Conservation (phyloP, 2,113 vertebrate genomes). For the Eira barbara region DNA sequence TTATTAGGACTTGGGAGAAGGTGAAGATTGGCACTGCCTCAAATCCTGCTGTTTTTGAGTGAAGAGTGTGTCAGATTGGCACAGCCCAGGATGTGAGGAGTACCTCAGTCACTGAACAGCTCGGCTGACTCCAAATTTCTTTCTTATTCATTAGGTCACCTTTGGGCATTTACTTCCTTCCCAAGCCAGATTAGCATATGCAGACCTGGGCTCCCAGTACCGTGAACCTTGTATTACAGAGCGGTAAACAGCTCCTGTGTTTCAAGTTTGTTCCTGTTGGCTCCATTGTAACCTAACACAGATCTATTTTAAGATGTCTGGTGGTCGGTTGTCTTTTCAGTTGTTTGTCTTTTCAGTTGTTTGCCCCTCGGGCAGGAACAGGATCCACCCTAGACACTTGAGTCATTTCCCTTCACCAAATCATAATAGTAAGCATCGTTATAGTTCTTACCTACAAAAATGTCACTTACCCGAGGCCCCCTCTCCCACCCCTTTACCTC, state of each 20-base stretch:
- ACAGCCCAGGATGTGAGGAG: neutral
- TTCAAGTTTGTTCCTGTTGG: slow-evolving; percentile 37
- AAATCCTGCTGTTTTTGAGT: neutral
- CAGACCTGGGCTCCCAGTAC: neutral
- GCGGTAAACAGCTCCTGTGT: slow-evolving; percentile 40
- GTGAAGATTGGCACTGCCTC: neutral
- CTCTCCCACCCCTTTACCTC: neutral
- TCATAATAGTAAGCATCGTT: slow-evolving; percentile 49
- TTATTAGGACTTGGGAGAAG: neutral
- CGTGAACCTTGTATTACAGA: slow-evolving; percentile 7
- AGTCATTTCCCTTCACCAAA: slow-evolving; percentile 59
- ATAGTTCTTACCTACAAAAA: slow-evolving; percentile 30
- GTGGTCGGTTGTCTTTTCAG: slow-evolving; percentile 36
- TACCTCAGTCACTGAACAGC: neutral
- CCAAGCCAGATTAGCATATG: slow-evolving; percentile 10
- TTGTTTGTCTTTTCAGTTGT: neutral
- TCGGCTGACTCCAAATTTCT: neutral
- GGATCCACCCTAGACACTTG: slow-evolving; percentile 49
- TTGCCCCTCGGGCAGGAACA: slow-evolving; percentile 53
- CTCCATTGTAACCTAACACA: slow-evolving; percentile 25
- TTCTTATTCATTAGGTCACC: neutral
- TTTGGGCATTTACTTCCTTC: slow-evolving; percentile 40
- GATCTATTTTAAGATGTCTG: slow-evolving; percentile 27
- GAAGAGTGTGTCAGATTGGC: neutral
- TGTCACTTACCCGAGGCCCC: neutral